Evolutionary conservation across 2,888 invertebrate genomes (phyloP).

Genomic region (Cecidostiba fungosa): DNA sequence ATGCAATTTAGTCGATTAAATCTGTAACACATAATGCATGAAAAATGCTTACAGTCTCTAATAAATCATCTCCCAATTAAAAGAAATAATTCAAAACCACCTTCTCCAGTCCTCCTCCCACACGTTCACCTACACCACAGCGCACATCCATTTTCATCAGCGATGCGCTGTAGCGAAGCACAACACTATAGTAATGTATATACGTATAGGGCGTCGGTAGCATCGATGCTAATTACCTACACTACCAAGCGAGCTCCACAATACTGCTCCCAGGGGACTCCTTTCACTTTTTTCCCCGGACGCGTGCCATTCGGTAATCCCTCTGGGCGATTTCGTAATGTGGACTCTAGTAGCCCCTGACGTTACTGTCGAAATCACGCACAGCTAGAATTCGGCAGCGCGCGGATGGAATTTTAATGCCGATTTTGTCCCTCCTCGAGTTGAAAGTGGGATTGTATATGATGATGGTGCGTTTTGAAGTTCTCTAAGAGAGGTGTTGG

Average conservation of each 20-base stretch:
- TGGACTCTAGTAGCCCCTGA: not conserved
- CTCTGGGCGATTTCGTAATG: constrained; percentile 25
- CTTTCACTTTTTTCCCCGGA: constrained; percentile 56
- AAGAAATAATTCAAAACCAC: not conserved
- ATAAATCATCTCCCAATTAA: not conserved
- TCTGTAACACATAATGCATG: not conserved
- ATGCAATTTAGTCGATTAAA: too few relatives aligned
- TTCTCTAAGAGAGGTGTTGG: not conserved
- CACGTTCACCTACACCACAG: not conserved
- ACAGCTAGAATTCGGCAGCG: constrained; percentile 28
- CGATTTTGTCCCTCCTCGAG: not conserved
- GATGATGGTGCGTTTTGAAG: not conserved
- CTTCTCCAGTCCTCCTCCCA: not conserved
- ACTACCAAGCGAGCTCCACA: not conserved
- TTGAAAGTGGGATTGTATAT: constrained; percentile 13
- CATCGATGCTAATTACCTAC: constrained; percentile 32
- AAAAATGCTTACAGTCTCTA: not conserved
- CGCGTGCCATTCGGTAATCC: constrained; percentile 17
- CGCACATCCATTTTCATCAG: not conserved
- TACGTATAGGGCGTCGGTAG: not conserved
- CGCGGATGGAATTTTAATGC: constrained; percentile 34
- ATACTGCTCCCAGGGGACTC: constrained; percentile 35
- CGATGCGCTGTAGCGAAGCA: too few relatives aligned
- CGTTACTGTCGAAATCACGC: constrained; percentile 30
- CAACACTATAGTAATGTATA: too few relatives aligned